phyloP scores from a whole-genome alignment of 2,888 invertebrate genomes.

The Lithophane ornitopus region DNA sequence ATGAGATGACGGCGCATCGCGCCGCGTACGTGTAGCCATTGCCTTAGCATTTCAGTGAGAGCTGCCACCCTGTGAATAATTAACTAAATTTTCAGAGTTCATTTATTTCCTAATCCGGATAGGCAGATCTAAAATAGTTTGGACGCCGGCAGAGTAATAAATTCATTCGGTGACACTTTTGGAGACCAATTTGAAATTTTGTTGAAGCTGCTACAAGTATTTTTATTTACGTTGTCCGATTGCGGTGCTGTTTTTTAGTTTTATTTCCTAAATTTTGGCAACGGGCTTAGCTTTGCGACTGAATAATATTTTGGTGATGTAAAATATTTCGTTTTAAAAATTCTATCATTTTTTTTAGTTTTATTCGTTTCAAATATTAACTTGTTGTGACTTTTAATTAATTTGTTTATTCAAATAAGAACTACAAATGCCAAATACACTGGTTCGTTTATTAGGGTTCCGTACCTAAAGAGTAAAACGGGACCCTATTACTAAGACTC shows the following conservation, averaged over 20 bases:
- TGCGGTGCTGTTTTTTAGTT: conserved; percentile 23
- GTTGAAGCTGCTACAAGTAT: conserved; percentile 41
- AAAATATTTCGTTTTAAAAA: conserved; percentile 16
- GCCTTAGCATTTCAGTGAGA: conserved; percentile 22
- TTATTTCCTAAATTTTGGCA: conserved; percentile 45
- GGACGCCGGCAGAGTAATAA: conserved; percentile 20
- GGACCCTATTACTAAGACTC: too few species aligned
- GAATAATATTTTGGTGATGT: conserved; percentile 7
- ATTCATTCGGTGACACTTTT: conserved; percentile 42
- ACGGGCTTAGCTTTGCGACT: conserved; percentile 12
- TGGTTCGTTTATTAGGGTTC: too few species aligned
- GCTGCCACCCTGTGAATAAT: conserved; percentile 47
- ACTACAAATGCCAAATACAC: neutral
- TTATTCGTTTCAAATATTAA: neutral
- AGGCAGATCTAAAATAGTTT: conserved; percentile 39
- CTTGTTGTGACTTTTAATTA: neutral
- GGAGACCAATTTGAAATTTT: conserved; percentile 19
- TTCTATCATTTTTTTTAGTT: neutral
- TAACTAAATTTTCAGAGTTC: conserved; percentile 55
- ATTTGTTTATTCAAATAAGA: neutral
- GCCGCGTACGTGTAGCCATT: neutral
- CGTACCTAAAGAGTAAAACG: too few species aligned
- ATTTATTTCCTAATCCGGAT: conserved; percentile 37
- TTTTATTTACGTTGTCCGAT: conserved; percentile 46
- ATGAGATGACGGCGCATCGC: neutral